Percentiles rank a stretch among this genome's conserved stretches.
These are phyloP conservation scores for Paedocypris micromegethes DNA, from an alignment of 2,797 vertebrate species.

Conservation along the genomic window DNA sequence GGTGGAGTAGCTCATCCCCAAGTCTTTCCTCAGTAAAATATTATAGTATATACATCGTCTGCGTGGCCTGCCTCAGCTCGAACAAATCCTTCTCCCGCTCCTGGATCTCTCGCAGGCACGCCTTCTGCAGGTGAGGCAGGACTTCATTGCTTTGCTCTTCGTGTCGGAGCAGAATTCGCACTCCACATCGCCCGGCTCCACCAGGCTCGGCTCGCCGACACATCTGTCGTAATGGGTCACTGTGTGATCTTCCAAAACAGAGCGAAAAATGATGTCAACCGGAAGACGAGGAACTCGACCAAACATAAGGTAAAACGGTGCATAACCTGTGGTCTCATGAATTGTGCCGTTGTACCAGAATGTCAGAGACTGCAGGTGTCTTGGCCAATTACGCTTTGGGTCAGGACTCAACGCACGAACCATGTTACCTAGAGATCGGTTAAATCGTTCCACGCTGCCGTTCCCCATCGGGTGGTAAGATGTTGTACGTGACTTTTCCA, in stretches of 20 bases:
- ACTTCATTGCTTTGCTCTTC: conserved; percentile 73
- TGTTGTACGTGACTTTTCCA: background rate
- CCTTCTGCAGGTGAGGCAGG: conserved; percentile 77
- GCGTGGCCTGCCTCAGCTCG: conserved; percentile 65
- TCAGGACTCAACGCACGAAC: background rate
- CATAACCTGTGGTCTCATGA: background rate
- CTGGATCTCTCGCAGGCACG: conserved; percentile 60
- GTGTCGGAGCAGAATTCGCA: conserved; percentile 81
- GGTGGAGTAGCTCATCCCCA: too few relatives aligned
- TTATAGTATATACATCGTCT: conserved; percentile 44
- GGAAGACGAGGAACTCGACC: background rate
- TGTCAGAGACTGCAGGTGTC: background rate
- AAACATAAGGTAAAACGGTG: background rate
- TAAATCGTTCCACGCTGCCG: background rate
- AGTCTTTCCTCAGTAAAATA: too few relatives aligned
- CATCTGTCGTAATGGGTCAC: conserved; percentile 23
- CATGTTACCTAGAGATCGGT: background rate
- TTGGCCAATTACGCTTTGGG: background rate
- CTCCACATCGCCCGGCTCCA: conserved; percentile 56
- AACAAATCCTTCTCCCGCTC: conserved; percentile 64
- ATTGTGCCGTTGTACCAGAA: background rate
- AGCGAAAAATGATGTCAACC: conserved; percentile 27
- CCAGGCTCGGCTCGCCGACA: conserved; percentile 25
- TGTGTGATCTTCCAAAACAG: conserved; percentile 10
- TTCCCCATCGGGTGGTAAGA: background rate